These are phyloP conservation scores for Lamprotornis superbus DNA, from an alignment of 2,113 vertebrate species.

Conservation along the genomic window DNA sequence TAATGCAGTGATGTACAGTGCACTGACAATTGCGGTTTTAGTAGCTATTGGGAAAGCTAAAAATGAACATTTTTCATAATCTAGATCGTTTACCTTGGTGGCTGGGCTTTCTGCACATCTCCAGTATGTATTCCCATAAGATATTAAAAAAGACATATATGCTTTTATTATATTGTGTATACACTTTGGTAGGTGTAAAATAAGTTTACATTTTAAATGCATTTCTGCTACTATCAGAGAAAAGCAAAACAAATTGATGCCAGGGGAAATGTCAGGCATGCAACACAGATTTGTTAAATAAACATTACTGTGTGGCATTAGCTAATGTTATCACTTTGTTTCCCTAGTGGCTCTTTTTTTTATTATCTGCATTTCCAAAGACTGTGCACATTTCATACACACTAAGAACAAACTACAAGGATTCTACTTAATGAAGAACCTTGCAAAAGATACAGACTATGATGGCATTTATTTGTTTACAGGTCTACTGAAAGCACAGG, in stretches of 20 bases:
- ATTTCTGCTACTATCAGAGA: constrained; percentile 39
- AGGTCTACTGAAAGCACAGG: not conserved
- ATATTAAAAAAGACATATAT: constrained; percentile 64
- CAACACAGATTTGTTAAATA: constrained; percentile 66
- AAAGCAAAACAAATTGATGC: constrained; percentile 68
- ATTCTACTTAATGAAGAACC: not conserved
- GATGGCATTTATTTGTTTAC: not conserved
- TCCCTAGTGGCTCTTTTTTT: constrained; percentile 59
- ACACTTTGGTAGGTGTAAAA: constrained; percentile 56
- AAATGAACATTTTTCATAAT: constrained; percentile 64
- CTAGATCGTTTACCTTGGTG: not conserved
- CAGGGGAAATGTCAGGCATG: constrained; percentile 65
- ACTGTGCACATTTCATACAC: not conserved
- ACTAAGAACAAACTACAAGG: not conserved
- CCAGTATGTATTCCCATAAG: constrained; percentile 38
- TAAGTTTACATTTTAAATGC: constrained; percentile 68
- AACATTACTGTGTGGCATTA: constrained; percentile 66
- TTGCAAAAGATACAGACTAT: not conserved
- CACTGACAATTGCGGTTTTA: constrained; percentile 58
- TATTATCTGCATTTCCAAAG: constrained; percentile 63
- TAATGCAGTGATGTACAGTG: constrained; percentile 50
- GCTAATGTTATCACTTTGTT: constrained; percentile 60
- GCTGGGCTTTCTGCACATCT: constrained; percentile 34
- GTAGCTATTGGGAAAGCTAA: constrained; percentile 42
- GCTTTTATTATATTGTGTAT: constrained; percentile 62